Evolutionary conservation across 2,113 vertebrate genomes (phyloP).

Genomic region (Oenanthe oenanthe): DNA sequence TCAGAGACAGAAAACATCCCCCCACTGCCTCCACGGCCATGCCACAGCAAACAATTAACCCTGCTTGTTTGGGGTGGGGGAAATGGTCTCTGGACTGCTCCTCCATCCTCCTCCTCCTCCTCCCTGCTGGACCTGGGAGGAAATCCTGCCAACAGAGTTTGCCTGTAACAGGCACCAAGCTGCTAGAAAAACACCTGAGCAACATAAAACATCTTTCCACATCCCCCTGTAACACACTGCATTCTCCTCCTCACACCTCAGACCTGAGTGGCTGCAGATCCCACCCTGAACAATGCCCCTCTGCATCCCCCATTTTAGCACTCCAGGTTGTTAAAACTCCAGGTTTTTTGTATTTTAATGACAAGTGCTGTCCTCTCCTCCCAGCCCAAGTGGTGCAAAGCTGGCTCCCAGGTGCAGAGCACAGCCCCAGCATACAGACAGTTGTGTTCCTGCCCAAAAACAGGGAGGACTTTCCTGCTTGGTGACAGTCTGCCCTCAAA

Average conservation of each 20-base stretch:
- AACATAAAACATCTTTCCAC: neutral
- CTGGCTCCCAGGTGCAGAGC: neutral
- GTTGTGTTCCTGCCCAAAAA: neutral
- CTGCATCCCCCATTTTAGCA: neutral
- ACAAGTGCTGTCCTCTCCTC: neutral
- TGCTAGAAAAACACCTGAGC: neutral
- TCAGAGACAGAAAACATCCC: neutral
- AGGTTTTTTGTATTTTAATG: neutral
- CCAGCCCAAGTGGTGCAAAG: neutral
- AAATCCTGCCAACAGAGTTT: neutral
- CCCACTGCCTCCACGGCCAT: fast-evolving
- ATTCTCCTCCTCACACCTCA: neutral
- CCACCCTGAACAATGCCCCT: fast-evolving
- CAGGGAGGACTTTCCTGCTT: neutral
- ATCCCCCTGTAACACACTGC: neutral
- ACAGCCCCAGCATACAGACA: fast-evolving
- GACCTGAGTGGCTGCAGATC: neutral
- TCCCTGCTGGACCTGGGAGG: neutral
- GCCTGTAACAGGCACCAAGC: neutral
- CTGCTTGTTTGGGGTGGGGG: neutral
- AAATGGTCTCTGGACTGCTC: neutral
- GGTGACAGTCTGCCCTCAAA: neutral
- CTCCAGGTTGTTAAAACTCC: neutral
- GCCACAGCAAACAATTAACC: neutral
- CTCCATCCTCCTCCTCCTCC: neutral